Base-by-base conservation (phyloP, 2,888 invertebrate species). In the Drosophila testacea region DNA sequence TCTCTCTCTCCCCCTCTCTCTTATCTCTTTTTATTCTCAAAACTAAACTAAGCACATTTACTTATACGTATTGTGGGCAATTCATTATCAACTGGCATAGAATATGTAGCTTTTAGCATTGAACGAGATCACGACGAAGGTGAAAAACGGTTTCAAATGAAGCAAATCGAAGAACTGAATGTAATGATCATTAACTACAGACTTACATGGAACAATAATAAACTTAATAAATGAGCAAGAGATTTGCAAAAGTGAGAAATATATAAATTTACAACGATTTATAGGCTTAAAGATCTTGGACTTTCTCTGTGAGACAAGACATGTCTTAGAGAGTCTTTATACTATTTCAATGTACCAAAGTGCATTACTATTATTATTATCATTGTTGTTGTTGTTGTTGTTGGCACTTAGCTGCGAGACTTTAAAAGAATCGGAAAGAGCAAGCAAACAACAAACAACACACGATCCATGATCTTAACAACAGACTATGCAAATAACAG, bases 401-500 rank as follows among this genome's bases (percentile, higher is more conserved):
- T 66, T 67, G 71, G 62, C 78, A 78, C 75, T 78, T 79, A 42
- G 62, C 32, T 72, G 72, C 56, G 44, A 75, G 63, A n/a, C 34
- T 57, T 39, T 27, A 39, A 38, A 50, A 51, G 38, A 34, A 38
- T 42, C 30, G 27, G 16, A 32, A 11, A 41, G 46, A 59, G 54
- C 22, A 32, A 54, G 42, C 54, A 32, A 42, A 32, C 42, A 13
- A 13, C 52, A 32, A 32, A 30, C n/a, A 13, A 38, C 22, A 32
- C 41, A 16, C 32, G 36, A 47, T 28, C 36, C 34, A 46, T 44
- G 34, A 42, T 32, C 41, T 13, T 7, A 27, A 27, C 28, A 47
- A 57, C 48, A 22, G 77, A 72, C 79, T 74, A 82, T 70, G 83
- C 83, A 81, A 82, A 82, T 83, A 77, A 39, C 72, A 60, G 61